phyloP scores from a whole-genome alignment of 2,113 vertebrate genomes.

The Phodopus roborovskii region DNA sequence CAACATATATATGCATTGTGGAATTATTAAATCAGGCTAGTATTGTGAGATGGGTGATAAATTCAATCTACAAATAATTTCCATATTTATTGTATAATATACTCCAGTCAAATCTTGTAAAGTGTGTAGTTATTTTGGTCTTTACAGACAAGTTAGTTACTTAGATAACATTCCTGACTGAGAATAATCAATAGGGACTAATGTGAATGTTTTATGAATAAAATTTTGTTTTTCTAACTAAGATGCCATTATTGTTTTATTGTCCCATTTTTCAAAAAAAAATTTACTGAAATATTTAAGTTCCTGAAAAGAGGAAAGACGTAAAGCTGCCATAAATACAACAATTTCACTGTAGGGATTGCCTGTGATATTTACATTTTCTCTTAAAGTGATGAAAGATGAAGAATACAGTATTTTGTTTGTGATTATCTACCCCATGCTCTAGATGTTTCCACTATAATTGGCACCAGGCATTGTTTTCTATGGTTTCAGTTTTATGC shows the following conservation, averaged over 20 bases:
- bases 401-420: neutral
- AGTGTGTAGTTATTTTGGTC: neutral
- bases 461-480: neutral
- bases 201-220: neutral
- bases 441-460: fast-evolving
- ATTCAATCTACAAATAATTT: neutral
- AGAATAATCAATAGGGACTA: neutral
- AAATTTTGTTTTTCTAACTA: neutral
- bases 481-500: neutral
- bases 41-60: neutral
- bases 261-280: neutral
- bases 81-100: neutral
- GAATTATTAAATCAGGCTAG: neutral
- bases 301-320: neutral
- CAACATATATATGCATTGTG: neutral
- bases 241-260: neutral
- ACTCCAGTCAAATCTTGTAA: neutral
- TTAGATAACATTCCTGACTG: neutral
- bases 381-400: neutral
- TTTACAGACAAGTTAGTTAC: neutral
- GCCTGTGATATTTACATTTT: neutral
- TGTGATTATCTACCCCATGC: neutral
- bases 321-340: neutral
- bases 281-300: neutral
- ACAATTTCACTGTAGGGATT: neutral